Base-by-base conservation (phyloP, 2,797 vertebrate genomes). In the Pangasius krempfi region DNA sequence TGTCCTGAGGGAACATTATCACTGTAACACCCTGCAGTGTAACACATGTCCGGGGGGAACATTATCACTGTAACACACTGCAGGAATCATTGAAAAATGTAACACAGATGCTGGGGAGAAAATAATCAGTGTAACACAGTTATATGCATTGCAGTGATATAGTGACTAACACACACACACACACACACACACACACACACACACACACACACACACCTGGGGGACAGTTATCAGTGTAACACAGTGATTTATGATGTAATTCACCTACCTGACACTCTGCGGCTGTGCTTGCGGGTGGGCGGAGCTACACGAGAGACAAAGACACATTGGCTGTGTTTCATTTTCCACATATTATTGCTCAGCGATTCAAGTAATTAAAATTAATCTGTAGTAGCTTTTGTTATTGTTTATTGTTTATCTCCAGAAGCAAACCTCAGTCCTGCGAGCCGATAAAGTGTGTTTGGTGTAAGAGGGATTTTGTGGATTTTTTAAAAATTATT, bases 181-280 rank as follows among this genome's bases (percentile, higher is more conserved):
- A 52, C 50, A 52, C 50, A 50, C 47, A 50, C 47, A 52, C 52
- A 54, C 52, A 52, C 50, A 52, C 50, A 52, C 50, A 50, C 47
- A 50, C 47, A 52, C 52, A 54, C 52, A 54, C 52, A 54, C 54
- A 54, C 54, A 54, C 14, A 54, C 14, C 54, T 54, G 54, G 54
- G 54, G 9, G 14, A 54, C 54, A 54, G 54, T 54, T 54, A 16
- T 54, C 52, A 54, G 52, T 54, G 52, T 54, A 16, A 54, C 52
- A 54, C 13, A 54, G 52, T 14, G 13, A 13, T 64, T 64, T n/a
- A 64, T 64, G 10, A 30, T 30, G 4, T 12, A 68, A 68, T 33
- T 20, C 66, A 83, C 68, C 89, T 88, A 99, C 98, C 98, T 96
- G 98, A 97, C 88, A 97, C 97, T 95, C 98, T 96, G 93, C 98